Percentiles rank a stretch among this genome's conserved stretches.
Conservation (phyloP, 2,888 invertebrate genomes). For the Epinotia ramella region DNA sequence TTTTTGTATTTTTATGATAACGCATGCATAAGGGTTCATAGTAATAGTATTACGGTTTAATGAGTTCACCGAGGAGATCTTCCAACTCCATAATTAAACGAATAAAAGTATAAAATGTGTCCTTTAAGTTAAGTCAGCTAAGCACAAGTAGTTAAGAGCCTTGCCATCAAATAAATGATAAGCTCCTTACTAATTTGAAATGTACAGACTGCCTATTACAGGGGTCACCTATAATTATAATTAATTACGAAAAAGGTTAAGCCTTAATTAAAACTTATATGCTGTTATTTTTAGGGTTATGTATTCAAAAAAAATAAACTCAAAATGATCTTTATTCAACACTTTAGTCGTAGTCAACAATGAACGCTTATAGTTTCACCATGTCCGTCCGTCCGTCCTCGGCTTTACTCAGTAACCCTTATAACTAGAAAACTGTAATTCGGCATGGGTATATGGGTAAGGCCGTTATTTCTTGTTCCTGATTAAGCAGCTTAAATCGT, state of each 20-base stretch:
- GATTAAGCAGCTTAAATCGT: no score
- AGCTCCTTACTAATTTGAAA: conserved; percentile 6
- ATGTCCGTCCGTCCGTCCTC: no score
- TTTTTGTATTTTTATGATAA: no score
- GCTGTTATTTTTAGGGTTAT: background rate
- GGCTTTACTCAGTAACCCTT: no score
- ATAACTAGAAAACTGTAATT: no score
- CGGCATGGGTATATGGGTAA: no score
- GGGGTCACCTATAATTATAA: conserved; percentile 31
- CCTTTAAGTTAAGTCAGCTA: conserved; percentile 19
- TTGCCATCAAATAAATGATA: conserved; percentile 31
- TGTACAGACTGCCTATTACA: conserved; percentile 11
- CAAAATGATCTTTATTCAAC: no score
- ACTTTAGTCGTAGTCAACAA: no score
- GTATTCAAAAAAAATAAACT: no score
- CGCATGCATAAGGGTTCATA: background rate
- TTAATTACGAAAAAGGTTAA: conserved; percentile 29
- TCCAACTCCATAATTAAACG: background rate
- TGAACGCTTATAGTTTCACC: no score
- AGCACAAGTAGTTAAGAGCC: conserved; percentile 3
- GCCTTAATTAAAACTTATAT: conserved; percentile 2
- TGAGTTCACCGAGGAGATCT: conserved; percentile 5
- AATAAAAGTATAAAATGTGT: conserved; percentile 8
- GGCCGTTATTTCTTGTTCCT: no score
- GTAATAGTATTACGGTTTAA: conserved; percentile 10